Conservation (phyloP, 2,888 invertebrate species). For the Camptogramma bilineatum region DNA sequence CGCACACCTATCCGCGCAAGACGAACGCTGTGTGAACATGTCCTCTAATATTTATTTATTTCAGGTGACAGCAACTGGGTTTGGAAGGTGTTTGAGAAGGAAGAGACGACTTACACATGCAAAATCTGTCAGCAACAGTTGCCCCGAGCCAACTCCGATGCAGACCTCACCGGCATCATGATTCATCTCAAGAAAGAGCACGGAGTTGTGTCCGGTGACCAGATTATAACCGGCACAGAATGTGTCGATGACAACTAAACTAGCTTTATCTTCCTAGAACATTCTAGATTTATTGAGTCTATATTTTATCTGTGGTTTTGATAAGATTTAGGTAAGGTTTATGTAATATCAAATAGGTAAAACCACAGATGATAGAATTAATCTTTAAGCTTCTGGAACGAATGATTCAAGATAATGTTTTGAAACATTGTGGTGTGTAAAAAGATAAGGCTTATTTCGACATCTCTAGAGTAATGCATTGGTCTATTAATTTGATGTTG, state of each 20-base stretch:
- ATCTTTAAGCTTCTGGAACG: too few relatives aligned
- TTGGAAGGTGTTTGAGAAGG: conserved; percentile 76
- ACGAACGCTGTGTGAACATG: too few relatives aligned
- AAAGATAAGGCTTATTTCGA: too few relatives aligned
- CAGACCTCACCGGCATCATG: conserved; percentile 61
- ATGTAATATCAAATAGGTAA: too few relatives aligned
- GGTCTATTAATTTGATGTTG: too few relatives aligned
- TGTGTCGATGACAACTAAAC: conserved; percentile 51
- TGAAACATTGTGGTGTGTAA: too few relatives aligned
- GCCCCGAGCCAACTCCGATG: conserved; percentile 57
- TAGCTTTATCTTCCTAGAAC: background rate
- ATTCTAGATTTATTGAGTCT: background rate
- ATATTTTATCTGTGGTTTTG: too few relatives aligned
- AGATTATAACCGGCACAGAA: conserved; percentile 73
- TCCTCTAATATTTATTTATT: conserved; percentile 19
- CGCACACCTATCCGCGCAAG: too few relatives aligned
- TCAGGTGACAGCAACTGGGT: conserved; percentile 71
- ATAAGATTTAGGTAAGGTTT: too few relatives aligned
- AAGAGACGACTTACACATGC: conserved; percentile 67
- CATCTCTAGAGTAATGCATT: too few relatives aligned
- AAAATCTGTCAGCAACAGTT: conserved; percentile 75
- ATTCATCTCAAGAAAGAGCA: conserved; percentile 70
- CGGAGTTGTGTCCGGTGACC: conserved; percentile 75
- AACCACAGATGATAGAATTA: too few relatives aligned
- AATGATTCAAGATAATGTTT: too few relatives aligned